Conservation (phyloP, 1,140 invertebrate species). For the Parasteatoda tepidariorum region DNA sequence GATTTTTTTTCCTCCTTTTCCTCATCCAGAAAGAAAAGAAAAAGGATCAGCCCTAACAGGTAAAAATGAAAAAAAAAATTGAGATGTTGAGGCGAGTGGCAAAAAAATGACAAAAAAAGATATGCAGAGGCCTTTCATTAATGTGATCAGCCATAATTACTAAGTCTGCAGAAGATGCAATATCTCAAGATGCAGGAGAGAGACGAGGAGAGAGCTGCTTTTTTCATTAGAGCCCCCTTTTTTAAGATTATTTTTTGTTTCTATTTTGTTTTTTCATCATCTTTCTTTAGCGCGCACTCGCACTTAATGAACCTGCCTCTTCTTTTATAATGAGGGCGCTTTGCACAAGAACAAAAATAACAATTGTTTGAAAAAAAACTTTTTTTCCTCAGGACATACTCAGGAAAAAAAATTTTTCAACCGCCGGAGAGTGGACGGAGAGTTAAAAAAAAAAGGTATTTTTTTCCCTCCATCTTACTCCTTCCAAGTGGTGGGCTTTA, state of each 20-base stretch:
- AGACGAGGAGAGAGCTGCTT: constrained; percentile 34
- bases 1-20: neutral
- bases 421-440: constrained; percentile 39
- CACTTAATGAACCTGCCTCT: constrained; percentile 59
- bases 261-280: constrained; percentile 56
- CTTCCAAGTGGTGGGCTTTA: constrained; percentile 57
- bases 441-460: neutral
- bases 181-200: constrained; percentile 46
- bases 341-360: constrained; percentile 58
- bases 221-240: constrained; percentile 55
- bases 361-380: constrained; percentile 52
- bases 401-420: constrained; percentile 21
- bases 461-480: constrained; percentile 5
- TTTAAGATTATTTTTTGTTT: constrained; percentile 25
- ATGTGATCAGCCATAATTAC: constrained; percentile 62
- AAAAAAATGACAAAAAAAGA: constrained; percentile 42
- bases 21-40: neutral
- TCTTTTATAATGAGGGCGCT: constrained; percentile 56
- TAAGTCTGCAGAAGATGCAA: constrained; percentile 45
- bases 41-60: constrained; percentile 35
- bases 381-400: neutral
- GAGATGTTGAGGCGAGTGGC: neutral
- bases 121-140: constrained; percentile 57
- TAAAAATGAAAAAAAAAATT: constrained; percentile 5
- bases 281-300: constrained; percentile 42